A percentile compares a stretch with the other conserved stretches of the same genome.
Evolutionary conservation across 2,797 vertebrate genomes (phyloP).

Genomic region (Anniella stebbinsi): DNA sequence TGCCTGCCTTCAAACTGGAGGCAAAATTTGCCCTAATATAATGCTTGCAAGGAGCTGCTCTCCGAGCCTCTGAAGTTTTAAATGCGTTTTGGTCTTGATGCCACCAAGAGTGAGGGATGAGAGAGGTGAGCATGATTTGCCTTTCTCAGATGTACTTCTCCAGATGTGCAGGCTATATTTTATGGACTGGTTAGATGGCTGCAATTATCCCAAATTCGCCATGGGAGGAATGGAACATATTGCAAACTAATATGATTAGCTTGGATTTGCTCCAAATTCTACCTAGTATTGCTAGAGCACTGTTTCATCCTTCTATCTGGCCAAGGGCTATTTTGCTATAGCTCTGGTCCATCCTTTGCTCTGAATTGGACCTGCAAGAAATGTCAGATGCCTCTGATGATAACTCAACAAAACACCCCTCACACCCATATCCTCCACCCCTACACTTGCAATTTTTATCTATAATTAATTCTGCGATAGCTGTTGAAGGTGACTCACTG

Average conservation of each 20-base stretch:
- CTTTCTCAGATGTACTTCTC: slow-evolving; percentile 48
- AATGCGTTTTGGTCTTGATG: not conserved
- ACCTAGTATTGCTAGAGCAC: slow-evolving; percentile 27
- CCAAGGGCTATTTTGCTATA: not conserved
- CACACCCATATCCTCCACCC: not conserved
- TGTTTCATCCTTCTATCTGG: slow-evolving; percentile 2
- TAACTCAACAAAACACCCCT: not conserved
- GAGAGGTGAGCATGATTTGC: slow-evolving; percentile 47
- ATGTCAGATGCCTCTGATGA: not conserved
- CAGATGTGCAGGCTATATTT: slow-evolving; percentile 20
- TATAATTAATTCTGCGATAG: slow-evolving; percentile 27
- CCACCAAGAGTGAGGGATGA: not conserved
- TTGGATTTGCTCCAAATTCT: slow-evolving; percentile 43
- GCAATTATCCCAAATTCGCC: slow-evolving; percentile 45
- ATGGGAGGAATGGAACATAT: slow-evolving; percentile 49
- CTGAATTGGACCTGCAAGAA: not conserved
- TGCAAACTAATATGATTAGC: slow-evolving; percentile 62
- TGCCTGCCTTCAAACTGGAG: rapidly evolving
- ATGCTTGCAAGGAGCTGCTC: not conserved
- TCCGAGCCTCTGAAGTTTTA: not conserved
- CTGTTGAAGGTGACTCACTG: slow-evolving; percentile 24
- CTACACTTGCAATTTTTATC: not conserved
- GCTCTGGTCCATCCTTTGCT: not conserved
- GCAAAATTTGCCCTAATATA: rapidly evolving
- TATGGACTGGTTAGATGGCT: not conserved